Evolutionary conservation across 2,888 invertebrate species (phyloP).

Genomic region (Hyppa rectilinea): DNA sequence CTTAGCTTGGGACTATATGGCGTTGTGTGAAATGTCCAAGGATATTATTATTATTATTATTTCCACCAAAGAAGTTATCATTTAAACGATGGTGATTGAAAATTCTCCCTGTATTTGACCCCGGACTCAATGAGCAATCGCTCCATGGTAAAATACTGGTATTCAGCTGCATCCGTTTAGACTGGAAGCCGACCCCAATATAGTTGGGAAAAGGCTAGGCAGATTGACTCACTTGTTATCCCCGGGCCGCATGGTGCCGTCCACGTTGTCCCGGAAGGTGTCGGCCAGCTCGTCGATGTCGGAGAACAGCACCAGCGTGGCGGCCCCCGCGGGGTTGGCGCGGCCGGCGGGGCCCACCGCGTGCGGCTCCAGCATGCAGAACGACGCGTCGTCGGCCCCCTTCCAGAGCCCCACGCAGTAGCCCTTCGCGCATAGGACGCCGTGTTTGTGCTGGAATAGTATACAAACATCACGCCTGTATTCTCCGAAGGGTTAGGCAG

Average conservation of each 20-base stretch:
- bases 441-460: conserved; percentile 78
- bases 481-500: too few relatives aligned
- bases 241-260: conserved; percentile 5
- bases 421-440: conserved; percentile 82
- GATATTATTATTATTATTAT: too few relatives aligned
- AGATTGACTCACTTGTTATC: conserved; percentile 33
- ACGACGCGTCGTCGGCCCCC: conserved; percentile 73
- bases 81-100: neutral
- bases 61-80: neutral
- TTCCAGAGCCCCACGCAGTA: conserved; percentile 85
- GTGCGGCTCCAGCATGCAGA: conserved; percentile 83
- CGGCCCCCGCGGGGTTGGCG: conserved; percentile 77
- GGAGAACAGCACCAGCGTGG: conserved; percentile 75
- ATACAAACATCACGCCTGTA: too few relatives aligned
- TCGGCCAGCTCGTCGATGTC: conserved; percentile 78
- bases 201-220: too few relatives aligned
- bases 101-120: neutral
- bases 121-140: too few relatives aligned
- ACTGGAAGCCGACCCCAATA: too few relatives aligned
- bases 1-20: too few relatives aligned
- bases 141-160: too few relatives aligned
- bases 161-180: too few relatives aligned
- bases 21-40: too few relatives aligned
- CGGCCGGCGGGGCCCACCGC: conserved; percentile 79
- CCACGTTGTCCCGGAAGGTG: conserved; percentile 60